phyloP scores from a whole-genome alignment of 2,888 invertebrate species.

The Apotomis capreana region DNA sequence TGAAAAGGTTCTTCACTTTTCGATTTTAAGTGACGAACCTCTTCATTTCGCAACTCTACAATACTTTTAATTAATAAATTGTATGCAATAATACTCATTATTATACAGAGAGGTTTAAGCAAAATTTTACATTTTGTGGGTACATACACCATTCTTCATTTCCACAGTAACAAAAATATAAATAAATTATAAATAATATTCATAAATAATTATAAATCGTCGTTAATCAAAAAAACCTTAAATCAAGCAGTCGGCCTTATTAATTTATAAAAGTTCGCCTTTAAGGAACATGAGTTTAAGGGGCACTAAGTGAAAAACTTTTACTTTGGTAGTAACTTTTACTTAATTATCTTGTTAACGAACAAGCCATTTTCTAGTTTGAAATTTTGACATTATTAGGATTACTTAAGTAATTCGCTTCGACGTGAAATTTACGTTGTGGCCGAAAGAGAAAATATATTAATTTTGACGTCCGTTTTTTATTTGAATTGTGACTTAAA shows the following conservation, averaged over 20 bases:
- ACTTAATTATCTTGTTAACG: conserved; percentile 42
- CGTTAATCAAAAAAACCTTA: background rate
- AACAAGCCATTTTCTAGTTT: conserved; percentile 37
- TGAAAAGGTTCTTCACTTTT: no score
- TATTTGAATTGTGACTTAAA: background rate
- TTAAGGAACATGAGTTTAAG: conserved; percentile 37
- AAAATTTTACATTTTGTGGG: no score
- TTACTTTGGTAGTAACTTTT: conserved; percentile 41
- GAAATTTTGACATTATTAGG: conserved; percentile 35
- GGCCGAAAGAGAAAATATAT: conserved; percentile 1
- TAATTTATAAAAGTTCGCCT: conserved; percentile 39
- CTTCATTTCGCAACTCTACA: no score
- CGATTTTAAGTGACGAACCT: no score
- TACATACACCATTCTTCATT: no score
- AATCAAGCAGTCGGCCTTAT: conserved; percentile 28
- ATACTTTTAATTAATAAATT: no score
- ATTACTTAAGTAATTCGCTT: conserved; percentile 31
- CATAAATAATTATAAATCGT: background rate
- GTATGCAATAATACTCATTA: no score
- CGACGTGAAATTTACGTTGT: conserved; percentile 14
- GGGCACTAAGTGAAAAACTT: conserved; percentile 39
- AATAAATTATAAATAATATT: background rate
- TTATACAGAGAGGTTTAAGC: no score
- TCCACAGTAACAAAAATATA: no score
- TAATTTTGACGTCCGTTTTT: conserved; percentile 9